Percentiles rank a stretch among this genome's conserved stretches.
These are phyloP conservation scores for Uria aalge DNA, from an alignment of 2,113 vertebrate genomes.

Conservation along the genomic window DNA sequence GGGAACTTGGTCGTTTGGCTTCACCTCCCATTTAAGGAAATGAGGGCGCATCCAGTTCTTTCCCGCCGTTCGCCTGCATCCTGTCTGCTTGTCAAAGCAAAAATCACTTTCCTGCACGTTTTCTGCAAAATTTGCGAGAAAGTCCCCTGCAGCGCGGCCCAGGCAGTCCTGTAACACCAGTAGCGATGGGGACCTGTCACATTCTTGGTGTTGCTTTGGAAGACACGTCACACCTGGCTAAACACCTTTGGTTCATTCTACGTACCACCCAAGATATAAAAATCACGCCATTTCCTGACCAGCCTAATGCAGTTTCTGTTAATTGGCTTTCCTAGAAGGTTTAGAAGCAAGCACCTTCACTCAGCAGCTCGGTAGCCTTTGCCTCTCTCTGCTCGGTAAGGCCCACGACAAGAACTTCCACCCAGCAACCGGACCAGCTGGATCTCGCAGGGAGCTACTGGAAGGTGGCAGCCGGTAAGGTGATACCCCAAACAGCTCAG, in stretches of 20 bases:
- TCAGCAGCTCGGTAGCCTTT: background rate
- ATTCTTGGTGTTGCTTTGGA: background rate
- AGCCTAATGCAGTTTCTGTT: background rate
- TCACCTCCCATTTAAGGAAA: background rate
- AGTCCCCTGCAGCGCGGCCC: background rate
- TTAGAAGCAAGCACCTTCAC: background rate
- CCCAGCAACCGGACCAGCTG: background rate
- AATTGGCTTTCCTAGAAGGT: background rate
- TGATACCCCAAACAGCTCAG: background rate
- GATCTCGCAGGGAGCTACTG: background rate
- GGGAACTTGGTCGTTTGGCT: background rate
- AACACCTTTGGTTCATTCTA: background rate
- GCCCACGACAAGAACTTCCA: background rate
- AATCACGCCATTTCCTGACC: background rate
- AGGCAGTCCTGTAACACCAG: too few relatives aligned
- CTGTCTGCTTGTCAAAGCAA: background rate
- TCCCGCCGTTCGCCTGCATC: too few relatives aligned
- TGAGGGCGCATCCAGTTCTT: background rate
- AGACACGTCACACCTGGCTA: background rate
- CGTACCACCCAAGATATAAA: background rate
- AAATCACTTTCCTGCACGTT: background rate
- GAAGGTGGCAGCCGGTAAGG: background rate
- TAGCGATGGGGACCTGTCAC: fast-evolving
- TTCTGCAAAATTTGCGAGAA: background rate
- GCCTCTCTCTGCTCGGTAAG: background rate